phyloP scores from a whole-genome alignment of 2,888 invertebrate species.

The Tenthredo livida region DNA sequence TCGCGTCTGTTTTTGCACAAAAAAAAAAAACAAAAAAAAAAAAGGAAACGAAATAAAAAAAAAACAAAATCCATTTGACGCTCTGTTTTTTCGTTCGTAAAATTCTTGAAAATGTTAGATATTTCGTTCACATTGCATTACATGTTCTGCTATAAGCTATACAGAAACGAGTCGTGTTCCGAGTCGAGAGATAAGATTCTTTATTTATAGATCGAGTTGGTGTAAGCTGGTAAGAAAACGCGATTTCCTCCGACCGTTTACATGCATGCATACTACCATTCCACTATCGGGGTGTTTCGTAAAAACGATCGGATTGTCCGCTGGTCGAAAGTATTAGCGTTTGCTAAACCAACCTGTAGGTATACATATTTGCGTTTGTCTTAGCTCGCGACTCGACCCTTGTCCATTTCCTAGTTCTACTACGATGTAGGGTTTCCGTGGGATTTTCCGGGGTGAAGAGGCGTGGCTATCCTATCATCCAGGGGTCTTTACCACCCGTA shows the following conservation, averaged over 20 bases:
- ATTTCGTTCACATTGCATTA: background rate
- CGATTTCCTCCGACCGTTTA: background rate
- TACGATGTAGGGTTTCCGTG: background rate
- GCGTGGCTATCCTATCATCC: background rate
- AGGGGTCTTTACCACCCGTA: conserved; percentile 3
- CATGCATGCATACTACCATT: background rate
- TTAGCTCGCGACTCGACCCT: background rate
- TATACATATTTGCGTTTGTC: background rate
- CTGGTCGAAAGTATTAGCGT: background rate
- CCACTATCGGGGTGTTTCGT: background rate
- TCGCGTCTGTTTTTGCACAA: background rate
- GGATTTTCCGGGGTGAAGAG: conserved; percentile 1
- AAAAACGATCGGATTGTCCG: background rate
- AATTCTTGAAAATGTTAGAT: background rate
- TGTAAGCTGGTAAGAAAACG: background rate
- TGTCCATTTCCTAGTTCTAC: background rate
- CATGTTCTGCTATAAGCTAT: background rate
- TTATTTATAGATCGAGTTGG: background rate
- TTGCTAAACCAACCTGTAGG: background rate
- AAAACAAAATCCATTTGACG: background rate
- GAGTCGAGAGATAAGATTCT: background rate
- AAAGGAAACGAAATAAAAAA: background rate
- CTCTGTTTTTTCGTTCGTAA: background rate
- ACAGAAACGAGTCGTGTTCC: conserved; percentile 11
- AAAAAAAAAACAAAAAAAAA: background rate